Evolutionary conservation across 2,797 vertebrate genomes (phyloP), one percentile per base, ranked within the genome.

Genomic region (Tragopan temminckii): DNA sequence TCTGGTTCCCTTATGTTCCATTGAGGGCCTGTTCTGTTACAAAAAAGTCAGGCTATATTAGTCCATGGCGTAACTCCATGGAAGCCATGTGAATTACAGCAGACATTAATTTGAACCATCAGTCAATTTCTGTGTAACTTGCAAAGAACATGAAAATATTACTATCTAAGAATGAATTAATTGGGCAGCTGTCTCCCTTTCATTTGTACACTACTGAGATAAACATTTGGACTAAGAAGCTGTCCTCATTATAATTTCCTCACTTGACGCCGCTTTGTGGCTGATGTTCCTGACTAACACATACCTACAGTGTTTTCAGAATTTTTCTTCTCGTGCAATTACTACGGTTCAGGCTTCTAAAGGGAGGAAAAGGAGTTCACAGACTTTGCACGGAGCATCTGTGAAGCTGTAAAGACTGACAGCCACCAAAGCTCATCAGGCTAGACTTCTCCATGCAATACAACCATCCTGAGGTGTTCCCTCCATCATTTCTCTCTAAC

Each of bases 141-240:
- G 59, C 40, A 79, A 24, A 81, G 77, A 78, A 88, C 80, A 3
- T 2, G 53, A 80, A 84, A 67, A 91, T 45, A 35, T 53, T 80
- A 84, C 52, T 86, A 89, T 86, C 1, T 18, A 63, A 63, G 61
- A 77, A 63, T 52, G 74, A 84, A 81, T 79, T 86, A 79, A 88
- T 45, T 72, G 93, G 96, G 88, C 93, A 94, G 87, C 94, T 94
- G 88, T 38, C 85, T 85, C 35, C 1, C 75, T 55, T 31, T 61
- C 81, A 36, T 48, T 40, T 46, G 61, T 29, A 36, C 74, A 24
- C 85, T 8, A 27, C 74, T 11, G 74, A 90, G 82, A 86, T 42
- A 86, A 96, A 96, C 94, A 95, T 76, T 88, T 84, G 85, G 74
- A 18, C 74, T 48, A 27, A 76, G 91, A 24, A 72, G 79, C 36